Conservation (phyloP, 2,113 vertebrate genomes). For the Orthochromis malagaraziensis region DNA sequence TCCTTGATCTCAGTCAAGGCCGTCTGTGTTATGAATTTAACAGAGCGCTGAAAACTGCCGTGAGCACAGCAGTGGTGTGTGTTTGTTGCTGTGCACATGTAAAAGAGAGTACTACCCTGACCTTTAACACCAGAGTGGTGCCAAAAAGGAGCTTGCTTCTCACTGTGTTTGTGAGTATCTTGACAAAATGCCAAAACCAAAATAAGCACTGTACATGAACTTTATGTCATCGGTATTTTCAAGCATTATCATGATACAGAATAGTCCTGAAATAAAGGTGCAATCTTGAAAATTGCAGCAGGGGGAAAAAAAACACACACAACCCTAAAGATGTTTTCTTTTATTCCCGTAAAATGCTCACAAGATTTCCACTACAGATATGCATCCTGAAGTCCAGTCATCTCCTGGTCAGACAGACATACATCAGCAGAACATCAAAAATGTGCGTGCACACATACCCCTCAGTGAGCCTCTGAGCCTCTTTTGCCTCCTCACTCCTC, state of each 20-base stretch:
- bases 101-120: constrained; percentile 19
- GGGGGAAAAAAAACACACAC: fast-evolving
- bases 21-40: constrained; percentile 3
- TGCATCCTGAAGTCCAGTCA: background rate
- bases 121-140: constrained; percentile 19
- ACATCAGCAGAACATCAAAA: background rate
- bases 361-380: background rate
- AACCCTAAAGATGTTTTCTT: background rate
- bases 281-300: background rate
- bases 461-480: constrained; percentile 12
- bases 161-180: background rate
- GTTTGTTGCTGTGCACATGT: background rate
- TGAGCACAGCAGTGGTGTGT: constrained; percentile 8
- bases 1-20: constrained; percentile 39
- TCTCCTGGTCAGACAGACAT: background rate
- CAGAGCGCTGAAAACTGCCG: constrained; percentile 22
- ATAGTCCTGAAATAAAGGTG: background rate
- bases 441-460: background rate
- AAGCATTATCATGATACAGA: background rate
- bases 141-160: constrained; percentile 21
- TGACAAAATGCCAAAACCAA: constrained; percentile 37
- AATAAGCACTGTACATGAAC: background rate
- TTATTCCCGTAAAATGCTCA: background rate
- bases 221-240: background rate
- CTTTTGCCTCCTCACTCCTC: constrained; percentile 17